phyloP scores from a whole-genome alignment of 2,797 vertebrate species.

The Thaleichthys pacificus region DNA sequence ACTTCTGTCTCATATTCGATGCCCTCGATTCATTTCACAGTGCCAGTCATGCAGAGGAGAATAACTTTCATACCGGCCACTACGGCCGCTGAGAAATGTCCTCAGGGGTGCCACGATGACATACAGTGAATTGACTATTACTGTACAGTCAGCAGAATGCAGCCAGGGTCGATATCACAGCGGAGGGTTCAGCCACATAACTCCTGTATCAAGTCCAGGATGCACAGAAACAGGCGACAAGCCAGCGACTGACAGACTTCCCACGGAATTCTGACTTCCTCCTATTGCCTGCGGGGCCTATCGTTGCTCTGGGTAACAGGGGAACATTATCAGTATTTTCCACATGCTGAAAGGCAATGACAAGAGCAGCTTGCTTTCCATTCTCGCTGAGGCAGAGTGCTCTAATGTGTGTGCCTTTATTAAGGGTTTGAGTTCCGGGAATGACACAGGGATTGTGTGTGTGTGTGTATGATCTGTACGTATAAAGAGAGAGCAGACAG shows the following conservation, averaged over 20 bases:
- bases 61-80: conserved; percentile 23
- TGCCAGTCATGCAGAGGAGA: no score
- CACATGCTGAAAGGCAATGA: conserved; percentile 27
- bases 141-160: conserved; percentile 22
- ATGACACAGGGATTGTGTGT: conserved; percentile 2
- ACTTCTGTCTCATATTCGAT: background rate
- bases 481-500: conserved; percentile 30
- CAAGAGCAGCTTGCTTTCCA: conserved; percentile 21
- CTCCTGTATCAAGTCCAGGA: conserved; percentile 32
- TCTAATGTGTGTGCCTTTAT: conserved; percentile 41
- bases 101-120: conserved; percentile 18
- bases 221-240: conserved; percentile 48
- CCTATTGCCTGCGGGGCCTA: conserved; percentile 22
- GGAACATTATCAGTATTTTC: conserved; percentile 33
- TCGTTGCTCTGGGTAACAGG: conserved; percentile 18
- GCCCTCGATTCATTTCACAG: background rate
- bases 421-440: background rate
- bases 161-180: conserved; percentile 26
- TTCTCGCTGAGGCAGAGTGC: conserved; percentile 23
- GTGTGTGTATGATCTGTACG: conserved; percentile 3
- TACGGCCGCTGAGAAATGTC: conserved; percentile 38
- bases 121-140: conserved; percentile 32
- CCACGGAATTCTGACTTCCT: conserved; percentile 35
- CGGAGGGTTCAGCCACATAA: conserved; percentile 23
- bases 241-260: conserved; percentile 49